Evolutionary conservation across 2,888 invertebrate species (phyloP).

Genomic region (Pseudeuparius sepicola): DNA sequence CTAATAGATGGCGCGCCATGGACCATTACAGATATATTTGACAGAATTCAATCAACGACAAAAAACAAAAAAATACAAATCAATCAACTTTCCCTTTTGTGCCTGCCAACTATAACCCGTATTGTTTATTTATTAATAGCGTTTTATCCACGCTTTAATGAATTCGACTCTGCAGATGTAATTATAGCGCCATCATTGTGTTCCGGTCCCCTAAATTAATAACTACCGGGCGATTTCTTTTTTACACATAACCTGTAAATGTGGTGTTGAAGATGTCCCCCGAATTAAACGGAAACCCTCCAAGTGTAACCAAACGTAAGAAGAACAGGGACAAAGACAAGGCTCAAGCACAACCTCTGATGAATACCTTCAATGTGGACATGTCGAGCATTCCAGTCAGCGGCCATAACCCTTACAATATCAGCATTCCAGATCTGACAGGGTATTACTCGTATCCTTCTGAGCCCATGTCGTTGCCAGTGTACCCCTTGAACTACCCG

Average conservation of each 20-base stretch:
- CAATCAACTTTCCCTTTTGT: too few species aligned
- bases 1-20: too few species aligned
- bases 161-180: too few species aligned
- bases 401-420: conserved; percentile 25
- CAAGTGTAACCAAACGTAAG: conserved; percentile 37
- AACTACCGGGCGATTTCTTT: background rate
- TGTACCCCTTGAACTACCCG: conserved; percentile 48
- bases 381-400: conserved; percentile 28
- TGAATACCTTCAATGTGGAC: conserved; percentile 27
- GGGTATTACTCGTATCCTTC: conserved; percentile 36
- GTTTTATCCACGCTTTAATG: too few species aligned
- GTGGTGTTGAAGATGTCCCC: conserved; percentile 31
- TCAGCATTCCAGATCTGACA: conserved; percentile 28
- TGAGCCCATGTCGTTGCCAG: conserved; percentile 56
- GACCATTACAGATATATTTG: too few species aligned
- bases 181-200: too few species aligned
- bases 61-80: too few species aligned
- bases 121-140: too few species aligned
- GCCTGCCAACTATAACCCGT: too few species aligned
- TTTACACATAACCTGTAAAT: conserved; percentile 12
- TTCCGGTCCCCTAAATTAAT: too few species aligned
- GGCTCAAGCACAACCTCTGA: conserved; percentile 16
- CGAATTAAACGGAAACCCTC: conserved; percentile 37
- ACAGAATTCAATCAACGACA: too few species aligned
- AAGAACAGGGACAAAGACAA: conserved; percentile 34